Conservation (phyloP, 2,113 vertebrate species). For the Tyrannus savana region DNA sequence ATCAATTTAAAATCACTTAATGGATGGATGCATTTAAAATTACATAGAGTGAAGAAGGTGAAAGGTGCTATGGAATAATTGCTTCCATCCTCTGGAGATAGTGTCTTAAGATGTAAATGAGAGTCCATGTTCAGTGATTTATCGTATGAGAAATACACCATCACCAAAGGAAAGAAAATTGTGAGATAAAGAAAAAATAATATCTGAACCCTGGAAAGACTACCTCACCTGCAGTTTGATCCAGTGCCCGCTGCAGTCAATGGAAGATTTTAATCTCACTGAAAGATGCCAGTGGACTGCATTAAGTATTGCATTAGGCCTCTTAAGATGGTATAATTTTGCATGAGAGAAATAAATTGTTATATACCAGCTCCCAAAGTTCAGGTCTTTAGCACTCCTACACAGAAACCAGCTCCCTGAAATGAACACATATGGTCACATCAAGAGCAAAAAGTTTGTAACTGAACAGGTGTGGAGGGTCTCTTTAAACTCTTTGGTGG, state of each 20-base stretch:
- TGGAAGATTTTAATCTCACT: background rate
- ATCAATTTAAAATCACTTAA: slow-evolving; percentile 67
- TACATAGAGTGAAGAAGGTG: slow-evolving; percentile 53
- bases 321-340: background rate
- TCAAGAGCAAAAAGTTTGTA: background rate
- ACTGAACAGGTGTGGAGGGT: background rate
- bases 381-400: background rate
- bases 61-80: slow-evolving; percentile 63
- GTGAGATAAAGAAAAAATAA: background rate
- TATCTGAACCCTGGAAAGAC: background rate
- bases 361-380: background rate
- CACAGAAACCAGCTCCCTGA: background rate
- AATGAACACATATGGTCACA: background rate
- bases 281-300: background rate
- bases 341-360: background rate
- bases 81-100: slow-evolving; percentile 34
- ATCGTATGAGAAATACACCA: background rate
- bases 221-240: background rate
- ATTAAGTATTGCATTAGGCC: background rate
- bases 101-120: slow-evolving; percentile 53
- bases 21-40: slow-evolving; percentile 54
- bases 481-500: background rate
- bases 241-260: background rate
- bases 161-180: background rate
- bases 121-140: background rate